Conservation (phyloP, 2,113 vertebrate genomes). For the Etia nguti region DNA sequence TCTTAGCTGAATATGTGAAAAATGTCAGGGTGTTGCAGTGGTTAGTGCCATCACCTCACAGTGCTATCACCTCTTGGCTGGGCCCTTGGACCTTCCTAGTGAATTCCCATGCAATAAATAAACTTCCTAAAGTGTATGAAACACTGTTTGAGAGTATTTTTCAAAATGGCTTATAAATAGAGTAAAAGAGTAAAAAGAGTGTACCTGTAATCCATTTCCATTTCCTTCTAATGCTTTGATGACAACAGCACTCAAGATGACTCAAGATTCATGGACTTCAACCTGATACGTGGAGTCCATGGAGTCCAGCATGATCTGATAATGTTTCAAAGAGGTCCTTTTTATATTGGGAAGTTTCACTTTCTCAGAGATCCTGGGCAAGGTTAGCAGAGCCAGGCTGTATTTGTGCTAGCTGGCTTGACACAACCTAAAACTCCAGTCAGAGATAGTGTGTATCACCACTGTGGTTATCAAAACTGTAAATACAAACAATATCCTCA, state of each 20-base stretch:
- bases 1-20: neutral
- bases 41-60: neutral
- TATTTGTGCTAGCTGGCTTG: neutral
- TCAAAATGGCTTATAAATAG: neutral
- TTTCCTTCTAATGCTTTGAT: neutral
- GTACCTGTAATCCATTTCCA: neutral
- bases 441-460: neutral
- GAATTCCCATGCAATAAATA: neutral
- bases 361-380: neutral
- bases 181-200: neutral
- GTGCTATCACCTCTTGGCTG: no score
- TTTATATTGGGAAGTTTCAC: neutral
- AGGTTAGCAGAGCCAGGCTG: neutral
- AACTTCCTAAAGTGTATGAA: neutral
- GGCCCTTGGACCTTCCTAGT: neutral
- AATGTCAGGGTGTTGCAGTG: neutral
- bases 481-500: neutral
- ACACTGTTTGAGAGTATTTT: neutral
- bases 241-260: neutral
- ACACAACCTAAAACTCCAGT: neutral
- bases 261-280: neutral
- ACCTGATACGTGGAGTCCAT: neutral
- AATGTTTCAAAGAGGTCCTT: neutral
- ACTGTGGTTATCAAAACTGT: neutral
- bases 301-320: neutral